These are phyloP conservation scores for Hoplostethus mediterraneus DNA, from an alignment of 2,797 vertebrate genomes.

Conservation along the genomic window DNA sequence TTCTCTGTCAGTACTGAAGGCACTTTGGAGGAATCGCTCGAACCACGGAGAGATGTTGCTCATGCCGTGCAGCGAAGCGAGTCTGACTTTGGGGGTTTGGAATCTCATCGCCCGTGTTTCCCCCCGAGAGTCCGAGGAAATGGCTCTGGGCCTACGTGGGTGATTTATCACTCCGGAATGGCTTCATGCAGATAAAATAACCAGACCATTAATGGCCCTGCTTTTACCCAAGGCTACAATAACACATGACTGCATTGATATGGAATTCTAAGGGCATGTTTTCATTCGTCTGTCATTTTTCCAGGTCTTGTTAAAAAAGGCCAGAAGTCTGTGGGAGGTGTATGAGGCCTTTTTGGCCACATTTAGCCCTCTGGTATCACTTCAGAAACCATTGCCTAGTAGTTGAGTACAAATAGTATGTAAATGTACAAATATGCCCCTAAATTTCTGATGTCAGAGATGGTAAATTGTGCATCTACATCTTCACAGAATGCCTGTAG, in stretches of 20 bases:
- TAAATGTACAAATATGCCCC: neutral
- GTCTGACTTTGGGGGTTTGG: constrained; percentile 42
- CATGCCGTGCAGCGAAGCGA: neutral
- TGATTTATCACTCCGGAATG: constrained; percentile 79
- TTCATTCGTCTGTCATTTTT: constrained; percentile 38
- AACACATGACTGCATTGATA: constrained; percentile 78
- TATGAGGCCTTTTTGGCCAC: constrained; percentile 13
- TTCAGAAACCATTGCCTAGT: neutral
- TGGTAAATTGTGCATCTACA: neutral
- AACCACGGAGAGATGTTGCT: constrained; percentile 21
- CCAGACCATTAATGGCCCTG: constrained; percentile 76
- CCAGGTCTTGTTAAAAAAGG: constrained; percentile 43
- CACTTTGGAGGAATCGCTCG: constrained; percentile 7
- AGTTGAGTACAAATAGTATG: too few species aligned
- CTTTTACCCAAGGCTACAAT: constrained; percentile 77
- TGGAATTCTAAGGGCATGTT: constrained; percentile 75
- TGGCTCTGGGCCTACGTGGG: constrained; percentile 44
- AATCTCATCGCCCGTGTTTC: constrained; percentile 60
- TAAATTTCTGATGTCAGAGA: neutral
- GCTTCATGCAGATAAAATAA: constrained; percentile 81
- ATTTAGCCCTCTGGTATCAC: neutral
- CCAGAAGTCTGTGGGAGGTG: constrained; percentile 13
- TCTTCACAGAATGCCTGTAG: too few species aligned
- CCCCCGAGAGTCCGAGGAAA: constrained; percentile 54
- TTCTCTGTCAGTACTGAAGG: neutral